phyloP scores from a whole-genome alignment of 1,140 invertebrate species.

The Mercenaria mercenaria region DNA sequence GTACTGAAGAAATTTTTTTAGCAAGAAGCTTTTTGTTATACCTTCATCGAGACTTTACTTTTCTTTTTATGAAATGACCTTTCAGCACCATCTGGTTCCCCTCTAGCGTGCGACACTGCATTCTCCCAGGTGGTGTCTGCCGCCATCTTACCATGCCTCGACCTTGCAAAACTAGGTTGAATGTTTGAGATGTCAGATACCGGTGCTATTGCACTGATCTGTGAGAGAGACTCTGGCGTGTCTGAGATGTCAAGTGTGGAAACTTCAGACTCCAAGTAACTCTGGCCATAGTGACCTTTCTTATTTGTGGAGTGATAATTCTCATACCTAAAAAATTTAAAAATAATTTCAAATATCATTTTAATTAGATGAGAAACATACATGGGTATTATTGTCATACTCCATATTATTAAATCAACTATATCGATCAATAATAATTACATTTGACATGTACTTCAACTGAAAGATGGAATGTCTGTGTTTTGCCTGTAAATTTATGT shows the following conservation, averaged over 20 bases:
- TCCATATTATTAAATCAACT: too few relatives aligned
- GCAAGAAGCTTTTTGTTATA: too few relatives aligned
- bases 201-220: constrained; percentile 82
- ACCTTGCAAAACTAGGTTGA: constrained; percentile 70
- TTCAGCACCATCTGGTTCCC: constrained; percentile 84
- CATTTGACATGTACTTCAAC: too few relatives aligned
- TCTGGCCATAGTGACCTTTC: constrained; percentile 45
- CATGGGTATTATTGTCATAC: too few relatives aligned
- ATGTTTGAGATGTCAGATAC: constrained; percentile 75
- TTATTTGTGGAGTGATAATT: constrained; percentile 32
- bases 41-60: constrained; percentile 65
- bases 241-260: constrained; percentile 71
- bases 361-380: too few relatives aligned
- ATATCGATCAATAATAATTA: too few relatives aligned
- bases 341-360: too few relatives aligned
- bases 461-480: too few relatives aligned
- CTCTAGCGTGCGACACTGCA: constrained; percentile 81
- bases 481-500: too few relatives aligned
- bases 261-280: constrained; percentile 69
- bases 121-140: constrained; percentile 81
- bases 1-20: too few relatives aligned
- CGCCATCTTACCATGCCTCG: constrained; percentile 66
- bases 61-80: constrained; percentile 76
- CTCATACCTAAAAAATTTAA: not conserved
- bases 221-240: constrained; percentile 80